Evolutionary conservation across 2,797 vertebrate species (phyloP).

Genomic region (Pachyuromys duprasi): DNA sequence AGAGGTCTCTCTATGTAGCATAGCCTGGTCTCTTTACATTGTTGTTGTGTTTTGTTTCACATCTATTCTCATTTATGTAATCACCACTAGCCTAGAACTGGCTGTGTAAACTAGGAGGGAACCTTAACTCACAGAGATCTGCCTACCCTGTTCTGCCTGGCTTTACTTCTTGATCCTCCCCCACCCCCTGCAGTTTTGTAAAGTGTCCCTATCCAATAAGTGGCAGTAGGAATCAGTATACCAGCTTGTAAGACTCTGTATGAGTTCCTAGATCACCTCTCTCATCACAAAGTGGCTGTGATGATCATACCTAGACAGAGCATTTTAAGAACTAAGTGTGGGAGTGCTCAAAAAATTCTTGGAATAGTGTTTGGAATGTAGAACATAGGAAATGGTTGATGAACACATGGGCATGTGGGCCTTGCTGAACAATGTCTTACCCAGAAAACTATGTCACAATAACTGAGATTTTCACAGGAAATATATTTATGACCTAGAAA

Average conservation of each 20-base stretch:
- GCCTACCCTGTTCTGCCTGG: neutral
- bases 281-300: neutral
- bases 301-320: neutral
- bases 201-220: neutral
- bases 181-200: neutral
- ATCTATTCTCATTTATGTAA: neutral
- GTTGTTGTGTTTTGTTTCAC: neutral
- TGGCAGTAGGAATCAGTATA: neutral
- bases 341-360: neutral
- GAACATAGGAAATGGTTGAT: neutral
- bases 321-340: neutral
- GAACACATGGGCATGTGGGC: fast-evolving
- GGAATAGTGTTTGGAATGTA: neutral
- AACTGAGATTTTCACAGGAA: neutral
- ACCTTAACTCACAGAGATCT: neutral
- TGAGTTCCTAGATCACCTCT: neutral
- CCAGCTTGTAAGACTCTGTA: neutral
- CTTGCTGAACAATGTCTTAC: neutral
- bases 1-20: neutral
- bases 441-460: neutral
- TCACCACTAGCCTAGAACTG: too few relatives aligned
- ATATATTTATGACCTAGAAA: neutral
- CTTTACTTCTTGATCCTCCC: neutral
- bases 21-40: neutral
- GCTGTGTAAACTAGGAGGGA: neutral